These are phyloP conservation scores for Ericerus pela DNA, from an alignment of 1,140 invertebrate genomes.

Conservation along the genomic window DNA sequence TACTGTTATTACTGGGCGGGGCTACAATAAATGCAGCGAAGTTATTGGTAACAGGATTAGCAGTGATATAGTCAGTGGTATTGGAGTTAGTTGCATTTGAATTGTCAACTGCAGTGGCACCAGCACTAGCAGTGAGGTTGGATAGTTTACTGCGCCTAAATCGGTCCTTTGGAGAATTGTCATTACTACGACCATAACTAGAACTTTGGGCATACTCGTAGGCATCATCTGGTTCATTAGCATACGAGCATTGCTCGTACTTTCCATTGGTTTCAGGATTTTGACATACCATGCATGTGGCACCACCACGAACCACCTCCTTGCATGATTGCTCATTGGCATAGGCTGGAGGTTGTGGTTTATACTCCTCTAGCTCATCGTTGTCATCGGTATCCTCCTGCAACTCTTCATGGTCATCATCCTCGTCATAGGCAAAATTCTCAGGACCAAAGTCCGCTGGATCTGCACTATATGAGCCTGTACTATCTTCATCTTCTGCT, in stretches of 20 bases:
- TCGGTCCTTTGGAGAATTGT: background rate
- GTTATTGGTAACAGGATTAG: too few relatives aligned
- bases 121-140: background rate
- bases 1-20: too few relatives aligned
- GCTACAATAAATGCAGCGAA: too few relatives aligned
- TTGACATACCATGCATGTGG: conserved; percentile 48
- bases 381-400: too few relatives aligned
- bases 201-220: conserved; percentile 41
- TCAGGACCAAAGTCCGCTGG: conserved; percentile 6
- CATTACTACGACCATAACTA: conserved; percentile 27
- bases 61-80: too few relatives aligned
- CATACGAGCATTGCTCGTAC: conserved; percentile 53
- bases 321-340: conserved; percentile 38
- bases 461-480: background rate
- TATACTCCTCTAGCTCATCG: conserved; percentile 22
- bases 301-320: conserved; percentile 42
- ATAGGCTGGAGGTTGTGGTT: conserved; percentile 18
- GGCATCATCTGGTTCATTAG: conserved; percentile 47
- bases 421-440: conserved; percentile 18
- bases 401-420: conserved; percentile 24
- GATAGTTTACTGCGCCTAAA: conserved; percentile 3
- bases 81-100: too few relatives aligned
- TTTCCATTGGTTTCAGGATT: conserved; percentile 49
- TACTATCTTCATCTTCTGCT: background rate
- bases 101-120: background rate